These are phyloP conservation scores for Cynaeus angustus DNA, from an alignment of 2,888 invertebrate species.

Conservation along the genomic window DNA sequence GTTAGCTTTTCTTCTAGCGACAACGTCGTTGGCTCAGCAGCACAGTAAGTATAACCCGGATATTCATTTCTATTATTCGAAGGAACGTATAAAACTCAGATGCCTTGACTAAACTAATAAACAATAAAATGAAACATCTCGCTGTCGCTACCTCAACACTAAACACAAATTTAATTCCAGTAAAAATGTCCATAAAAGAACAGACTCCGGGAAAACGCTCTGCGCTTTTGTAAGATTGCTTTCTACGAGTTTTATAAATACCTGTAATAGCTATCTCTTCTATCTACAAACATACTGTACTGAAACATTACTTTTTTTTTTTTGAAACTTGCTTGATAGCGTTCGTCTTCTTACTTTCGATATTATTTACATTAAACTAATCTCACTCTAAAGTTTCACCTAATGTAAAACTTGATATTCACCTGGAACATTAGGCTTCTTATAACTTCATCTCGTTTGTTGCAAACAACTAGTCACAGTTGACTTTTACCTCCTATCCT, in stretches of 20 bases:
- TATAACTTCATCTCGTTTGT: conserved; percentile 32
- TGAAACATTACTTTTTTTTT: conserved; percentile 3
- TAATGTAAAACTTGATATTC: conserved; percentile 43
- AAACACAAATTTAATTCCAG: conserved; percentile 56
- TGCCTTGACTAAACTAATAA: conserved; percentile 55
- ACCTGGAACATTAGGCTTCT: conserved; percentile 45
- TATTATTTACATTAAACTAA: conserved; percentile 32
- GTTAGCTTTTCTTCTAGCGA: conserved; percentile 53
- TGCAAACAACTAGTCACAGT: conserved; percentile 29
- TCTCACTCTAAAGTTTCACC: conserved; percentile 30
- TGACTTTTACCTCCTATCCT: conserved; percentile 31
- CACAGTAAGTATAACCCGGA: conserved; percentile 55
- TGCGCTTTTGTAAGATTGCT: conserved; percentile 33
- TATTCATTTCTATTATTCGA: conserved; percentile 55
- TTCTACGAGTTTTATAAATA: conserved; percentile 41
- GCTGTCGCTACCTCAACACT: conserved; percentile 55
- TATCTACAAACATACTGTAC: not conserved
- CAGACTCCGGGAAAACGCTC: conserved; percentile 39
- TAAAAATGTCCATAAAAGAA: conserved; percentile 54
- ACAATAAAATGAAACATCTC: conserved; percentile 57
- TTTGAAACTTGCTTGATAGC: conserved; percentile 17
- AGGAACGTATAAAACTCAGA: conserved; percentile 51
- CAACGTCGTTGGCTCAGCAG: conserved; percentile 55
- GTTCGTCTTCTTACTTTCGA: not conserved
- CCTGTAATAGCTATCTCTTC: conserved; percentile 18